Evolutionary conservation across 2,113 vertebrate genomes (phyloP).

Genomic region (Carassius auratus): DNA sequence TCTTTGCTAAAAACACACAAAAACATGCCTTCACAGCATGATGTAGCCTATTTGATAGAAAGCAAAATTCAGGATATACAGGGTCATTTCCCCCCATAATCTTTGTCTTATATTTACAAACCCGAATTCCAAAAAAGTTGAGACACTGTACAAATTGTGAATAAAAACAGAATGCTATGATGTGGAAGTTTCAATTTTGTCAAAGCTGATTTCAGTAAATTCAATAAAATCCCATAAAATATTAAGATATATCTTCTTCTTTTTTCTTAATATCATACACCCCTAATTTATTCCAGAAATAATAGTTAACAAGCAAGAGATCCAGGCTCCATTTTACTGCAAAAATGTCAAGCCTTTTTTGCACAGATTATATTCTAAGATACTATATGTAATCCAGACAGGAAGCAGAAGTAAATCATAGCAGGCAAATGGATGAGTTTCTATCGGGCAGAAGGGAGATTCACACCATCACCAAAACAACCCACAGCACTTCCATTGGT

Average conservation of each 20-base stretch:
- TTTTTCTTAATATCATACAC: not conserved
- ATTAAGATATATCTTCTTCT: no score
- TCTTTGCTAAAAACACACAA: not conserved
- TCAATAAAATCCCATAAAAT: no score
- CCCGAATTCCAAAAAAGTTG: no score
- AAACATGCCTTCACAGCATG: not conserved
- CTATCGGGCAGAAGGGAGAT: constrained; percentile 76
- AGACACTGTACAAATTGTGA: no score
- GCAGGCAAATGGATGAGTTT: constrained; percentile 75
- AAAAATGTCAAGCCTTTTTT: not conserved
- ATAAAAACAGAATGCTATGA: no score
- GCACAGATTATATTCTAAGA: not conserved
- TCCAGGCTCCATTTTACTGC: not conserved
- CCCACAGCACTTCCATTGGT: constrained; percentile 78
- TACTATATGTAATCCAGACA: constrained; percentile 54
- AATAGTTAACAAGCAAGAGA: not conserved
- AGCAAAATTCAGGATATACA: not conserved
- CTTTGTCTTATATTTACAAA: not conserved
- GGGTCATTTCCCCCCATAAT: not conserved
- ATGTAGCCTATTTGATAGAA: not conserved
- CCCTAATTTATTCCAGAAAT: not conserved
- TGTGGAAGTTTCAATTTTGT: no score
- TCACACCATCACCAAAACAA: constrained; percentile 80
- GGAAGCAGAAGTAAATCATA: constrained; percentile 77
- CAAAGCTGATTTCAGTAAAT: no score